These are phyloP conservation scores for Zapus hudsonius DNA, from an alignment of 2,113 vertebrate species.

Conservation along the genomic window DNA sequence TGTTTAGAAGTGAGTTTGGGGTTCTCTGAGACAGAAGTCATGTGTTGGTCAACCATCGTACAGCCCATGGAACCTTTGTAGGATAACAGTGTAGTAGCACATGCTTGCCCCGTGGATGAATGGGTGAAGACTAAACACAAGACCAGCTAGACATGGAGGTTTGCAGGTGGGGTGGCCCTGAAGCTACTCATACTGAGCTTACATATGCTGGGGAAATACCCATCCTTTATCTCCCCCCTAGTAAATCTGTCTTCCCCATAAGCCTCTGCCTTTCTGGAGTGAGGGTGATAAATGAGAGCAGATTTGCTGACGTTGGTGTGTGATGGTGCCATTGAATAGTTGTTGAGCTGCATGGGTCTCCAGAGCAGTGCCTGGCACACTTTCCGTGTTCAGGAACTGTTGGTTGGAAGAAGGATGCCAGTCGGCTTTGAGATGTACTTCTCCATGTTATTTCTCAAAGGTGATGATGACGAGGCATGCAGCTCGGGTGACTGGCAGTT, in stretches of 20 bases:
- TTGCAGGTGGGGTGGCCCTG: neutral
- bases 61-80: too few relatives aligned
- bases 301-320: neutral
- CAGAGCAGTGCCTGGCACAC: neutral
- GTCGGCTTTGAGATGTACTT: neutral
- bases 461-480: neutral
- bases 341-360: neutral
- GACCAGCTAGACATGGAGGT: neutral
- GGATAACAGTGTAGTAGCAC: too few relatives aligned
- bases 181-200: too few relatives aligned
- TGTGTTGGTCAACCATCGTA: too few relatives aligned
- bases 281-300: neutral
- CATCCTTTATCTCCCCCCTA: neutral
- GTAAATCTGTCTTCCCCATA: neutral
- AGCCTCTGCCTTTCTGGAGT: neutral
- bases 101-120: too few relatives aligned
- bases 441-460: neutral
- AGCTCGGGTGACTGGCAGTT: neutral
- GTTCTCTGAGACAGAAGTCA: slow-evolving; percentile 2
- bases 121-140: too few relatives aligned
- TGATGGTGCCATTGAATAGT: neutral
- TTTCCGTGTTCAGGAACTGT: too few relatives aligned
- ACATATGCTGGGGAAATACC: neutral
- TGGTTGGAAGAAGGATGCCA: too few relatives aligned
- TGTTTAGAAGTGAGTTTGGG: neutral